Percentiles rank a stretch among this genome's conserved stretches.
These are phyloP conservation scores for Prorops nasuta DNA, from an alignment of 1,140 invertebrate genomes.

Conservation along the genomic window DNA sequence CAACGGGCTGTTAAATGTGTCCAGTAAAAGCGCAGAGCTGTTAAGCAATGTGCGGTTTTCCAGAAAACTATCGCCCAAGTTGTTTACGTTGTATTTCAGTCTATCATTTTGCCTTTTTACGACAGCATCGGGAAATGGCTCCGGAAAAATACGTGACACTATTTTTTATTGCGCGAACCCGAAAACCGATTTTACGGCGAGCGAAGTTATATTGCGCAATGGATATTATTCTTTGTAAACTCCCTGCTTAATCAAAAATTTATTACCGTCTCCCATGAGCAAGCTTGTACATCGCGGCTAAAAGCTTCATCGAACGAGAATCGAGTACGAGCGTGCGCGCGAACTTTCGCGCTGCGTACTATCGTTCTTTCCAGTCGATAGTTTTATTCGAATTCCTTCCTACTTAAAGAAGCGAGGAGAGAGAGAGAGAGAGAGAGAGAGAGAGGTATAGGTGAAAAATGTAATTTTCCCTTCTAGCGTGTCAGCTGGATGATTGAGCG, in stretches of 20 bases:
- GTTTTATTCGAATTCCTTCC: too few species aligned
- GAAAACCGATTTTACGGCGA: too few species aligned
- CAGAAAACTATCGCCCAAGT: neutral
- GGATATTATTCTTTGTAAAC: neutral
- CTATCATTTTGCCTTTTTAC: neutral
- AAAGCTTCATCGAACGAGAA: neutral
- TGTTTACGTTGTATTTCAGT: neutral
- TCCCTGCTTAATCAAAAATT: neutral
- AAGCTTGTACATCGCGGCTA: neutral
- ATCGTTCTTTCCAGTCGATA: too few species aligned
- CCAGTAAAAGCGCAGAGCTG: too few species aligned
- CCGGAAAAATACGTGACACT: neutral
- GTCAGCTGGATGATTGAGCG: too few species aligned
- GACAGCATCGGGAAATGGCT: neutral
- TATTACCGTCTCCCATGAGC: neutral
- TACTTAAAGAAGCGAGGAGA: too few species aligned
- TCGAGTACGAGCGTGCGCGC: neutral
- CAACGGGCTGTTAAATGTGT: too few species aligned
- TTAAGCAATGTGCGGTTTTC: neutral
- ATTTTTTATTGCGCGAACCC: neutral
- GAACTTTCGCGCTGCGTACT: too few species aligned
- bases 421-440: too few species aligned
- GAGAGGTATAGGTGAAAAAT: too few species aligned
- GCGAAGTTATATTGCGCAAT: slow-evolving; percentile 2
- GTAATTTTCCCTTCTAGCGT: too few species aligned